phyloP scores from a whole-genome alignment of 2,113 vertebrate species.

The Sardina pilchardus region DNA sequence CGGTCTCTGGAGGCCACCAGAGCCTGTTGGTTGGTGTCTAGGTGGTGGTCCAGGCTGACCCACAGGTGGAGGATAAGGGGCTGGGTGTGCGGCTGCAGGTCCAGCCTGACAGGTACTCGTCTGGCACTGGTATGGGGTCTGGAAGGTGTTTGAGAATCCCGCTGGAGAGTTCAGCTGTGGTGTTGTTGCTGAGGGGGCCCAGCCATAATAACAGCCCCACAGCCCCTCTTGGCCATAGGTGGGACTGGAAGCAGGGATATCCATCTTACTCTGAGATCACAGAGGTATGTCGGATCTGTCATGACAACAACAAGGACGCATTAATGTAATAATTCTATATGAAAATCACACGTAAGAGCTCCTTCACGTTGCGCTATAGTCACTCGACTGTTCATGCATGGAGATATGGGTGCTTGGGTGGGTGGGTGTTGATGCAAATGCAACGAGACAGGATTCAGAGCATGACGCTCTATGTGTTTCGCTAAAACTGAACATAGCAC shows the following conservation, averaged over 20 bases:
- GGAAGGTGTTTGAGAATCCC: slow-evolving; percentile 29
- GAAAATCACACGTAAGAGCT: neutral
- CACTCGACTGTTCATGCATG: neutral
- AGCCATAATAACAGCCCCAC: slow-evolving; percentile 58
- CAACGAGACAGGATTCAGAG: neutral
- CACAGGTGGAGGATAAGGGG: neutral
- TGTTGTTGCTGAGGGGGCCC: slow-evolving; percentile 32
- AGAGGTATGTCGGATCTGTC: neutral
- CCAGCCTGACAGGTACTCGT: slow-evolving; percentile 16
- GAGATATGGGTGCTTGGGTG: neutral
- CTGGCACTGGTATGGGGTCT: slow-evolving; percentile 19
- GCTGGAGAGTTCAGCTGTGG: slow-evolving; percentile 13
- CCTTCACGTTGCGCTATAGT: neutral
- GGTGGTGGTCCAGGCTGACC: neutral
- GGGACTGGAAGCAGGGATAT: slow-evolving; percentile 57
- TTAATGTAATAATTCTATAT: neutral
- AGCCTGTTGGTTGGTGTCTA: neutral
- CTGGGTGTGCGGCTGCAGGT: slow-evolving; percentile 16
- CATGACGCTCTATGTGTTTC: neutral
- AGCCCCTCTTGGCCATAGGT: slow-evolving; percentile 48
- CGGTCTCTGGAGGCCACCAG: neutral
- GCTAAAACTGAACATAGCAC: neutral
- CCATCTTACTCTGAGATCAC: slow-evolving; percentile 57
- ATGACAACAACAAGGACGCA: neutral
- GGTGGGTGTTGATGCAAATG: neutral